A percentile compares a stretch with the other conserved stretches of the same genome.
These are phyloP conservation scores for Tauraco hartlaubi DNA, from an alignment of 2,797 vertebrate species.

Conservation along the genomic window DNA sequence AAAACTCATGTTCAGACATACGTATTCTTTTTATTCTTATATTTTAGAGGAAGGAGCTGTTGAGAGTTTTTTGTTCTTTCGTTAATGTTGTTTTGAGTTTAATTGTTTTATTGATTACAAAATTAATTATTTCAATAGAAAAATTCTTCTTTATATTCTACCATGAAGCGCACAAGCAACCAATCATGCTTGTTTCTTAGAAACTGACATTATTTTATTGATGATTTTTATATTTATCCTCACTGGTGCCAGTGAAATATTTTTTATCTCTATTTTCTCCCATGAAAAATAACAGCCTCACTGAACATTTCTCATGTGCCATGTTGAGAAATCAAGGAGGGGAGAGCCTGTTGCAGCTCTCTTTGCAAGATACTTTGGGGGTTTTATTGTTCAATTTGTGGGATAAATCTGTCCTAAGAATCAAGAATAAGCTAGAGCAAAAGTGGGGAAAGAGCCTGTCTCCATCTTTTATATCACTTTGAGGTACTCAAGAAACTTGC, in stretches of 20 bases:
- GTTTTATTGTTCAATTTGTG: not conserved
- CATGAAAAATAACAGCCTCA: not conserved
- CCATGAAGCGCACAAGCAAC: not conserved
- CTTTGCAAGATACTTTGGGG: not conserved
- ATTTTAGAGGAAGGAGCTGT: not conserved
- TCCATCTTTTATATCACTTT: not conserved
- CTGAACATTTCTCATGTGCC: not conserved
- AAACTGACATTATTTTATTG: not conserved
- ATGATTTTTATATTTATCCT: not conserved
- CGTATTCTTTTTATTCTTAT: not conserved
- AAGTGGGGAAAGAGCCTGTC: not conserved
- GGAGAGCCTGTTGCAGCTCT: not conserved
- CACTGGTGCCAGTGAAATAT: not conserved
- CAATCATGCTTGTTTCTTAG: not conserved
- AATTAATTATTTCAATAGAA: not conserved
- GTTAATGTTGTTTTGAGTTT: not conserved
- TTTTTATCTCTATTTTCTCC: not conserved
- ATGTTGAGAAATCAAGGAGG: not conserved
- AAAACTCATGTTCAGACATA: no score
- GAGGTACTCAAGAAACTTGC: not conserved
- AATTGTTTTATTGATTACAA: not conserved
- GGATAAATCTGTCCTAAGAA: not conserved
- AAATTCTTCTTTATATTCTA: not conserved
- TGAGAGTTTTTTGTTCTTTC: accelerated
- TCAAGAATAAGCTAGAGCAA: not conserved